Conservation (phyloP, 2,888 invertebrate species). For the Macrophya alboannulata region DNA sequence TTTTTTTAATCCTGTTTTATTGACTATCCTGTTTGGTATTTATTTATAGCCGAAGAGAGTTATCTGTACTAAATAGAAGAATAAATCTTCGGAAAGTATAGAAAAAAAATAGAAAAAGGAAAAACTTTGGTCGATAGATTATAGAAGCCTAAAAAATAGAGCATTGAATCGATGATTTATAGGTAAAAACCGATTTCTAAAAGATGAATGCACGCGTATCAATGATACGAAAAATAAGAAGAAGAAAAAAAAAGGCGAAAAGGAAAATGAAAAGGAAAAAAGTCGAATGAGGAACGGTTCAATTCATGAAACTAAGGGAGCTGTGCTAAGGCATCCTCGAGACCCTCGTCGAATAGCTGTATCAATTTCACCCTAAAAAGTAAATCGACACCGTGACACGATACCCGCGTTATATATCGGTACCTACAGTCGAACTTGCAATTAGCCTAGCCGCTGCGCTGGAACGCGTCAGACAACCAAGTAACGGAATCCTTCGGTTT, state of each 20-base stretch:
- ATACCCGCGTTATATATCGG: conserved; percentile 34
- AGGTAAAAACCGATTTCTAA: not conserved
- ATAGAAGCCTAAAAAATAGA: conserved; percentile 1
- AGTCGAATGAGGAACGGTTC: not conserved
- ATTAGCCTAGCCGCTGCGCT: conserved; percentile 23
- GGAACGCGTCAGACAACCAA: conserved; percentile 1
- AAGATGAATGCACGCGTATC: not conserved
- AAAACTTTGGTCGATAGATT: conserved; percentile 3
- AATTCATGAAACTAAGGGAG: not conserved
- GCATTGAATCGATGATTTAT: conserved; percentile 11
- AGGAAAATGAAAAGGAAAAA: not conserved
- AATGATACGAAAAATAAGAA: not conserved
- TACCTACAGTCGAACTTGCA: conserved; percentile 33
- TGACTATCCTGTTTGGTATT: not conserved
- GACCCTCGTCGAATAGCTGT: conserved; percentile 43
- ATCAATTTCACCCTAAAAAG: conserved; percentile 48
- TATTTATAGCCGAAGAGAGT: not conserved
- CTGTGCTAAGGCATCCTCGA: conserved; percentile 32
- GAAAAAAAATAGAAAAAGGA: not conserved
- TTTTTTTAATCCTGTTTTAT: not conserved
- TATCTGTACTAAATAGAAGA: not conserved
- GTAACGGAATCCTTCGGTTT: conserved; percentile 38
- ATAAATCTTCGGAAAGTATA: not conserved
- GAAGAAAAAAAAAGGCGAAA: not conserved
- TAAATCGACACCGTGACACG: conserved; percentile 49